These are phyloP conservation scores for Anhinga rufa DNA, from an alignment of 2,113 vertebrate genomes.

Conservation along the genomic window DNA sequence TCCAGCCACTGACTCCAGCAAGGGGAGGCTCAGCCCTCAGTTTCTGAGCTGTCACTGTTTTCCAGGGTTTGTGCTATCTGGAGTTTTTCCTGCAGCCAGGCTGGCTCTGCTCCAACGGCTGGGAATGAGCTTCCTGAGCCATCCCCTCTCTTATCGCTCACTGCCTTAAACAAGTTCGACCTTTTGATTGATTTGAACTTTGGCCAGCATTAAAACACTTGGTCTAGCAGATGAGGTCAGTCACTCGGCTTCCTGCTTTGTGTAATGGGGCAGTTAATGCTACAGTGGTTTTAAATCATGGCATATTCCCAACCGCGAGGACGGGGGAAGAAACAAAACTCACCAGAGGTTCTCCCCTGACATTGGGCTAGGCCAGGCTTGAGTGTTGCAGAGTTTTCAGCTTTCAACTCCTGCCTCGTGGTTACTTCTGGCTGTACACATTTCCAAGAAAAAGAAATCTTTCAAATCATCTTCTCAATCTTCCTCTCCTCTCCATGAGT, in stretches of 20 bases:
- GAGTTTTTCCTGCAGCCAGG: background rate
- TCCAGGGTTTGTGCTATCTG: background rate
- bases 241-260: background rate
- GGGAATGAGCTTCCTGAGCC: background rate
- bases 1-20: background rate
- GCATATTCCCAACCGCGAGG: background rate
- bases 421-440: background rate
- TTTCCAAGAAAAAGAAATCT: background rate
- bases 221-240: background rate
- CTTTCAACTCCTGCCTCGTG: background rate
- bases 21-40: background rate
- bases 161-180: slow-evolving; percentile 35
- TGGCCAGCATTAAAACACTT: background rate
- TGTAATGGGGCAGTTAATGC: background rate
- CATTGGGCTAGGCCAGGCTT: background rate
- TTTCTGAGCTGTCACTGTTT: background rate
- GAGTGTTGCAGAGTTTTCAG: background rate
- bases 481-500: background rate
- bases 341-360: background rate
- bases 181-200: slow-evolving; percentile 18
- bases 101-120: background rate
- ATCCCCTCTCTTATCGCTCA: slow-evolving; percentile 11
- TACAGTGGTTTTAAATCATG: background rate
- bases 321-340: background rate
- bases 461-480: rapidly evolving